Percentiles rank a stretch among this genome's conserved stretches.
phyloP scores from a whole-genome alignment of 1,140 invertebrate genomes.

The Aradophagus sp. region DNA sequence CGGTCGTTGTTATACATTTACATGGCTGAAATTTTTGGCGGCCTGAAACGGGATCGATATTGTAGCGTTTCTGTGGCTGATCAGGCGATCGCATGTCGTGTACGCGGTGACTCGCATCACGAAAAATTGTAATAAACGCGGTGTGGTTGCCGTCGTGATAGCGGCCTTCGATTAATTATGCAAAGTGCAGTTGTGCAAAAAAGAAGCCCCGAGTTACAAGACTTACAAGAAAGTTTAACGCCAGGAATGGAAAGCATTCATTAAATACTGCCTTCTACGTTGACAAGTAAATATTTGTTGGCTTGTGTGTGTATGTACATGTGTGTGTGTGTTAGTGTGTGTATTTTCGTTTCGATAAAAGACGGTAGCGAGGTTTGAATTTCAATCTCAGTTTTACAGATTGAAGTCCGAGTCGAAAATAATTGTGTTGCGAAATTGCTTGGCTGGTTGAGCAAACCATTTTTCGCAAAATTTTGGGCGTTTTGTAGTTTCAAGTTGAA shows the following conservation, averaged over 20 bases:
- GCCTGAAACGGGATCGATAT: constrained; percentile 18
- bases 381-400: too few species aligned
- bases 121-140: constrained; percentile 48
- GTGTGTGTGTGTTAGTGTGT: too few species aligned
- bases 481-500: too few species aligned
- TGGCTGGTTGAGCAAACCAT: too few species aligned
- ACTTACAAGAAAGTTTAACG: constrained; percentile 35
- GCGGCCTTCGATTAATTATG: constrained; percentile 49
- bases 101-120: constrained; percentile 18
- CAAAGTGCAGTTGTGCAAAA: constrained; percentile 47
- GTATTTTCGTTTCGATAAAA: too few species aligned
- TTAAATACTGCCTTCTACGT: constrained; percentile 52
- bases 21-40: constrained; percentile 3
- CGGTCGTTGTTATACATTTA: too few species aligned
- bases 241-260: constrained; percentile 49
- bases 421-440: too few species aligned
- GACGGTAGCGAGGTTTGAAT: too few species aligned
- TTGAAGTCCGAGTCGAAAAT: too few species aligned
- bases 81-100: constrained; percentile 32
- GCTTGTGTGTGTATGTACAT: too few species aligned
- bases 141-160: constrained; percentile 14
- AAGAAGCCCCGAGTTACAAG: constrained; percentile 21
- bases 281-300: constrained; percentile 68
- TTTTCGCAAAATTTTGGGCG: too few species aligned
- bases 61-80: constrained; percentile 2